Evolutionary conservation across 2,797 vertebrate genomes (phyloP), one percentile per base, ranked within the genome.

Genomic region (Chaenodraco wilsoni): DNA sequence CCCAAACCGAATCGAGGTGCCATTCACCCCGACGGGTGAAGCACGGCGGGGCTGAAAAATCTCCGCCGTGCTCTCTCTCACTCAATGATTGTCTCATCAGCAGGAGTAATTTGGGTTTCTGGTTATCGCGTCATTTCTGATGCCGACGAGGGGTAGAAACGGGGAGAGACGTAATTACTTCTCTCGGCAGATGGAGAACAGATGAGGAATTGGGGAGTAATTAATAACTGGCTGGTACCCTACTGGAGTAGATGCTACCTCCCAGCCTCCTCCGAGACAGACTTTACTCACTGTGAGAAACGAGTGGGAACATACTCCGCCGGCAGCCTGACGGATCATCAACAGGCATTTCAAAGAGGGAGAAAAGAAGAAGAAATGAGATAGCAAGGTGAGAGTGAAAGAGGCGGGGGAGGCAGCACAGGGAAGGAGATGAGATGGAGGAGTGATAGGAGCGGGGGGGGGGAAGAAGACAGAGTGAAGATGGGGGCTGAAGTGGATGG

Each of bases 71-170:
- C 86, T 88, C 84, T 50, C 84, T 67, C 81, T 72, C 76, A 46
- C 85, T 88, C 88, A 85, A 86, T 91, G 91, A 93, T 92, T 92
- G 91, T 91, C 91, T 93, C 91, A 92, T 93, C 92, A 92, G 85
- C 71, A 45, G 85, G 89, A 91, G 89, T 92, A 89, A 92, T 92
- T 92, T 92, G 84, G 88, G 83, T 86, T 91, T 77, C 84, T 86
- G 87, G 92, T 92, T 93, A 93, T 94, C 90, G 62, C 88, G 85
- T 87, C 89, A 90, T 92, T 92, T 89, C 90, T 91, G 90, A 92
- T 88, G 85, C 85, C 45, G 85, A 71, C 14, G 77, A 84, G 81
- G 77, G 77, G 87, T 37, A 77, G 82, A 83, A 79, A 78, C 67
- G 72, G 82, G 77, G 66, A 82, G 86, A 87, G 84, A 69, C 64